phyloP scores from a whole-genome alignment of 2,888 invertebrate species.

The Sarcophaga subvicina region DNA sequence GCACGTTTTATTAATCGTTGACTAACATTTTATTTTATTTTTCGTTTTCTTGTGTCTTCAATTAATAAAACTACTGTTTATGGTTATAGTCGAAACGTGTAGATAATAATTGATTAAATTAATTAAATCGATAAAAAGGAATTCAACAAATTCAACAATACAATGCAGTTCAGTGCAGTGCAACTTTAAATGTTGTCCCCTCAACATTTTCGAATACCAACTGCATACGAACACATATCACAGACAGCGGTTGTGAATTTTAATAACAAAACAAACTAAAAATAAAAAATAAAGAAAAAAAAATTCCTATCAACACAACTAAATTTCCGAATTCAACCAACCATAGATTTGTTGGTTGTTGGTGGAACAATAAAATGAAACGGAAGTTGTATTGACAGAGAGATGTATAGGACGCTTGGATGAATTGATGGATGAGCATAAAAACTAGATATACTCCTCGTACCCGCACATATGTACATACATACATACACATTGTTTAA shows the following conservation, averaged over 20 bases:
- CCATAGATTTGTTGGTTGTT: slow-evolving; percentile 25
- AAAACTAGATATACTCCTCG: not conserved
- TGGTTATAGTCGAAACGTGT: slow-evolving; percentile 9
- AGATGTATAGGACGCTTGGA: not conserved
- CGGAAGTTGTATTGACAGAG: slow-evolving; percentile 66
- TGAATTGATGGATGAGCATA: slow-evolving; percentile 20
- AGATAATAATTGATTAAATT: slow-evolving; percentile 23
- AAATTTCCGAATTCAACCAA: slow-evolving; percentile 58
- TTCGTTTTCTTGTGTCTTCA: not conserved
- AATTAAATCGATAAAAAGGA: slow-evolving; percentile 8
- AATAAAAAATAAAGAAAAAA: not conserved
- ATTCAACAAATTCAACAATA: no score
- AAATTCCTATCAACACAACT: slow-evolving; percentile 13
- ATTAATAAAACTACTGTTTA: slow-evolving; percentile 8
- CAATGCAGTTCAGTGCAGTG: no score
- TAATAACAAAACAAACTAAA: slow-evolving; percentile 12
- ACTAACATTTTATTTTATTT: not conserved
- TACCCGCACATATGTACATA: not conserved
- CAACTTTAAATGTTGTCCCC: not conserved
- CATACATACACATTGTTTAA: no score
- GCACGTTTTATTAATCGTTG: no score
- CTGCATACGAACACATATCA: not conserved
- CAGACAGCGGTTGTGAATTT: slow-evolving; percentile 1
- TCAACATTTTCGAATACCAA: not conserved
- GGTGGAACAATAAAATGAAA: slow-evolving; percentile 35